Conservation (phyloP, 2,888 invertebrate genomes). For the Drosophila gaucha region DNA sequence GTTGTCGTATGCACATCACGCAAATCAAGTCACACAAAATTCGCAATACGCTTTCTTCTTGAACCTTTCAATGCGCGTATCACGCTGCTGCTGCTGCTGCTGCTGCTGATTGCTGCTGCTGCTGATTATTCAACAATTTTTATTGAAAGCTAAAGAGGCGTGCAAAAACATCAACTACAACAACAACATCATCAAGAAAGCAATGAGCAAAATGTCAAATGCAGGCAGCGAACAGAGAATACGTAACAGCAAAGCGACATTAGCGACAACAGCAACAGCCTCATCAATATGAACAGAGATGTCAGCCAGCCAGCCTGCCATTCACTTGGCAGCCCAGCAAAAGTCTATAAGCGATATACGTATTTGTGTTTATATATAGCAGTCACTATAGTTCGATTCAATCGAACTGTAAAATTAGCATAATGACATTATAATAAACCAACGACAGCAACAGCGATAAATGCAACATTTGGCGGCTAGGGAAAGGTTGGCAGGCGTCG, state of each 20-base stretch:
- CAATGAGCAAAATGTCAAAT: conserved; percentile 77
- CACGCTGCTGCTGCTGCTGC: conserved; percentile 44
- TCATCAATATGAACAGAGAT: conserved; percentile 41
- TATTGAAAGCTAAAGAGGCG: conserved; percentile 78
- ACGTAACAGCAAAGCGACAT: conserved; percentile 70
- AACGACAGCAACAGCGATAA: conserved; percentile 47
- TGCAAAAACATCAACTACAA: conserved; percentile 53
- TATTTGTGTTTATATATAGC: conserved; percentile 3
- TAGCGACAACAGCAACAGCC: conserved; percentile 55
- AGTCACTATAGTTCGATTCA: conserved; percentile 47
- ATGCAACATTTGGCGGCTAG: conserved; percentile 43
- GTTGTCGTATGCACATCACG: conserved; percentile 75
- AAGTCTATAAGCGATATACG: conserved; percentile 4
- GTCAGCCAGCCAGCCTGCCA: conserved; percentile 47
- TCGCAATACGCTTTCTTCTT: conserved; percentile 67
- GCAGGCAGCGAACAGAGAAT: conserved; percentile 64
- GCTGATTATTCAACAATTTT: conserved; percentile 77
- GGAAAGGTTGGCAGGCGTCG: conserved; percentile 26
- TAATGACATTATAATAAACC: conserved; percentile 80
- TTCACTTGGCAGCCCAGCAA: conserved; percentile 58
- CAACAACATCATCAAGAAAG: conserved; percentile 64
- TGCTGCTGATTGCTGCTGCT: conserved; percentile 38
- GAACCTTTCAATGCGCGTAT: conserved; percentile 71
- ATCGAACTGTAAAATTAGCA: conserved; percentile 72
- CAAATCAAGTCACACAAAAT: conserved; percentile 74